Percentiles rank a stretch among this genome's conserved stretches.
phyloP scores from a whole-genome alignment of 1,140 invertebrate species.

The Alviniconcha marisindica region DNA sequence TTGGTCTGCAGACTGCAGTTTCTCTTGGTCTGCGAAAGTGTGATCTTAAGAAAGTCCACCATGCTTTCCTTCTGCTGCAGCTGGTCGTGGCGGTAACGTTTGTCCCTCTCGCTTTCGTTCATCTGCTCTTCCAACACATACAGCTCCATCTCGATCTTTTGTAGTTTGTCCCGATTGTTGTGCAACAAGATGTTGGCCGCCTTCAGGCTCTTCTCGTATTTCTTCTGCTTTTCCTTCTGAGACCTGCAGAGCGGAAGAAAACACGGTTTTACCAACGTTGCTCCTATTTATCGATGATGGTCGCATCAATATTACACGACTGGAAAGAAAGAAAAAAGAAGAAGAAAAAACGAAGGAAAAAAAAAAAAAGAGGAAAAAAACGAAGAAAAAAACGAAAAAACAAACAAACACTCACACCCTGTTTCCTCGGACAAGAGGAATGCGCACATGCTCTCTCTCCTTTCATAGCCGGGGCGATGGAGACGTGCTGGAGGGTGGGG shows the following conservation, averaged over 20 bases:
- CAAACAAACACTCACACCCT: no score
- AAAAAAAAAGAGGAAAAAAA: no score
- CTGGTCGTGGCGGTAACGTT: conserved; percentile 59
- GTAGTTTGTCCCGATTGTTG: conserved; percentile 69
- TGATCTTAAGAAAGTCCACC: conserved; percentile 72
- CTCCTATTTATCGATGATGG: no score
- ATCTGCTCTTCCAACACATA: conserved; percentile 65
- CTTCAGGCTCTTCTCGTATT: conserved; percentile 65
- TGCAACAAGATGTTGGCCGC: conserved; percentile 64
- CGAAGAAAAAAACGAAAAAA: no score
- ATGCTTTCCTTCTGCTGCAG: conserved; percentile 72
- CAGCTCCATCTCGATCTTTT: conserved; percentile 68
- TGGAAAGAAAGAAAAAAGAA: no score
- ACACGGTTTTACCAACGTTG: no score
- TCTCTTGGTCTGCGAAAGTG: conserved; percentile 68
- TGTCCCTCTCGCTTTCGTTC: conserved; percentile 55
- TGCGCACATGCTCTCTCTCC: no score
- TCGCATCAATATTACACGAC: no score
- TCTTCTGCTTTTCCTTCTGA: conserved; percentile 68
- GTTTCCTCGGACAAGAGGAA: no score
- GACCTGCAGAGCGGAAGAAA: conserved; percentile 5
- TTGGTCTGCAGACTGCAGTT: conserved; percentile 73
- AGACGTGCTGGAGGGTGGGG: no score
- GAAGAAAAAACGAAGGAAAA: no score
- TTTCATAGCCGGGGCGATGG: no score